phyloP scores from a whole-genome alignment of 2,797 vertebrate genomes.

The Propithecus deckenii region DNA sequence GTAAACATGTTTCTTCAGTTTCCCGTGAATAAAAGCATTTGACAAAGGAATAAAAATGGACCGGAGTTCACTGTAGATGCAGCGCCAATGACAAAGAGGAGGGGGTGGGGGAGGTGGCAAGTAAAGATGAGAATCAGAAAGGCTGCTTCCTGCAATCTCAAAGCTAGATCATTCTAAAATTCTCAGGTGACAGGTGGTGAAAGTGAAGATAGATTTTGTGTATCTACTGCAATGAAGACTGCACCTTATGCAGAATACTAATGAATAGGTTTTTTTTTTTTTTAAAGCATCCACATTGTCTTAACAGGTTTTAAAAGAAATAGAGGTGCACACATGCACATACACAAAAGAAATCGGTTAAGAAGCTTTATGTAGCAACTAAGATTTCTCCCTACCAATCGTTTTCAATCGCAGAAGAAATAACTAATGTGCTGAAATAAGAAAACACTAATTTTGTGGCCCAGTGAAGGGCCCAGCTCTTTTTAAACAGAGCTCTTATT shows the following conservation, averaged over 20 bases:
- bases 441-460: constrained; percentile 69
- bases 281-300: constrained; percentile 29
- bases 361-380: constrained; percentile 31
- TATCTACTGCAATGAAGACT: constrained; percentile 73
- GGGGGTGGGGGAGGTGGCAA: background rate
- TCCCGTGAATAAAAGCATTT: constrained; percentile 70
- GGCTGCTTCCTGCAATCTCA: constrained; percentile 71
- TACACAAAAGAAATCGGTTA: constrained; percentile 58
- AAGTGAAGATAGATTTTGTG: constrained; percentile 75
- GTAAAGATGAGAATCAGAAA: constrained; percentile 55
- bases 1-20: constrained; percentile 75
- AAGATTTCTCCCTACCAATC: constrained; percentile 41
- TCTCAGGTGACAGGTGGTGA: constrained; percentile 66
- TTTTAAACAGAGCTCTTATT: constrained; percentile 59
- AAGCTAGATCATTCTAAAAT: constrained; percentile 76
- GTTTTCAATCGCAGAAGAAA: constrained; percentile 29
- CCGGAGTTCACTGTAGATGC: constrained; percentile 56
- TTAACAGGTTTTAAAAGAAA: constrained; percentile 71
- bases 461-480: constrained; percentile 43
- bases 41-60: constrained; percentile 78
- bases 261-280: constrained; percentile 52
- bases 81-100: constrained; percentile 62
- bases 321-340: background rate
- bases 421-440: background rate
- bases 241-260: constrained; percentile 69